These are phyloP conservation scores for Chiloscyllium plagiosum DNA, from an alignment of 2,113 vertebrate genomes.

Conservation along the genomic window DNA sequence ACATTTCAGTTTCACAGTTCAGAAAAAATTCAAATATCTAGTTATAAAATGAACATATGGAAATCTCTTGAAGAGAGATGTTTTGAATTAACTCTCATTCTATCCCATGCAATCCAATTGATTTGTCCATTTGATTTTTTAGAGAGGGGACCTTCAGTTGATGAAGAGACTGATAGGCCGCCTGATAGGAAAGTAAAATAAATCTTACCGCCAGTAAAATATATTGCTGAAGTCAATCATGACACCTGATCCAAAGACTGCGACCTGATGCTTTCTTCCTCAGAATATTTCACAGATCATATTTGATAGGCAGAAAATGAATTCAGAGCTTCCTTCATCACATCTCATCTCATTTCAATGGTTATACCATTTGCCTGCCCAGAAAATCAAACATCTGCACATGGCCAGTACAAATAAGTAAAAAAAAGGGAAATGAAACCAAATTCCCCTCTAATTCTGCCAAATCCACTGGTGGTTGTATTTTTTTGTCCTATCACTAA, in stretches of 20 bases:
- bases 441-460: neutral
- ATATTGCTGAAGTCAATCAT: neutral
- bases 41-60: neutral
- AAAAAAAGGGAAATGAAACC: neutral
- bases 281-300: neutral
- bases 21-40: conserved; percentile 21
- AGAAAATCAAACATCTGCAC: conserved; percentile 17
- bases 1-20: neutral
- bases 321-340: neutral
- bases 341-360: neutral
- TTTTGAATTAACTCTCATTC: conserved; percentile 3
- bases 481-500: neutral
- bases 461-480: neutral
- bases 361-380: neutral
- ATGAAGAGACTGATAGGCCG: neutral
- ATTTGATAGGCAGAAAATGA: neutral
- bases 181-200: neutral
- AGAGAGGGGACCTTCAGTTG: neutral
- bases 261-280: neutral
- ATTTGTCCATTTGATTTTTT: neutral
- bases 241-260: conserved; percentile 2
- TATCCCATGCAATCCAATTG: neutral
- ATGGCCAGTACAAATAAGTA: neutral
- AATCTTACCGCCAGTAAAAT: neutral
- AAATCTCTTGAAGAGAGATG: neutral